Evolutionary conservation across 2,888 invertebrate species (phyloP).

Genomic region (Resseliella maxima): DNA sequence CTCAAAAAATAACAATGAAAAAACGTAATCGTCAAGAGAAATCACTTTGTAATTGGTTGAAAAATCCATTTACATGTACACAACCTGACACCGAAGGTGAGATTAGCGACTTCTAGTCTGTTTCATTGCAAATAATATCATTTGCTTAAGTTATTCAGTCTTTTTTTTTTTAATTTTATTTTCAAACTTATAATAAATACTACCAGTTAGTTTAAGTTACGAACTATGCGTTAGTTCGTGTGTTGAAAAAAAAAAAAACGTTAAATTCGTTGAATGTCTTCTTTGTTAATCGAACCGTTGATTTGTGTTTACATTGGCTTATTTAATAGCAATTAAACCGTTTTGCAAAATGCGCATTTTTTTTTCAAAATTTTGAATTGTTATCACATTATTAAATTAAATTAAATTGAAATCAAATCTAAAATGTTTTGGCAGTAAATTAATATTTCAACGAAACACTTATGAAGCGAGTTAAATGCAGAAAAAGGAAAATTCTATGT

Average conservation of each 20-base stretch:
- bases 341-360: background rate
- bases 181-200: background rate
- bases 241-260: background rate
- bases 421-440: background rate
- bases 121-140: background rate
- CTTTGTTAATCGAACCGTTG: conserved; percentile 38
- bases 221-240: background rate
- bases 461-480: background rate
- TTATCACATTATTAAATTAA: conserved; percentile 1
- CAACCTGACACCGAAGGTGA: conserved; percentile 79
- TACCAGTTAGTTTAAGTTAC: background rate
- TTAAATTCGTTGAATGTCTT: conserved; percentile 36
- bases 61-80: conserved; percentile 82
- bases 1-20: conserved; percentile 61
- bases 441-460: background rate
- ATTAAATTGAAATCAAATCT: no score
- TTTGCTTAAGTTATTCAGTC: no score
- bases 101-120: conserved; percentile 73
- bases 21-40: conserved; percentile 73
- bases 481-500: background rate
- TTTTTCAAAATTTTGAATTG: background rate
- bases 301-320: conserved; percentile 40
- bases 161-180: background rate
- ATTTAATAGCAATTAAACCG: background rate
- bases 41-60: conserved; percentile 80